Evolutionary conservation across 2,888 invertebrate genomes (phyloP), one percentile per base, ranked within the genome.

Genomic region (Drosophila meridionalis): DNA sequence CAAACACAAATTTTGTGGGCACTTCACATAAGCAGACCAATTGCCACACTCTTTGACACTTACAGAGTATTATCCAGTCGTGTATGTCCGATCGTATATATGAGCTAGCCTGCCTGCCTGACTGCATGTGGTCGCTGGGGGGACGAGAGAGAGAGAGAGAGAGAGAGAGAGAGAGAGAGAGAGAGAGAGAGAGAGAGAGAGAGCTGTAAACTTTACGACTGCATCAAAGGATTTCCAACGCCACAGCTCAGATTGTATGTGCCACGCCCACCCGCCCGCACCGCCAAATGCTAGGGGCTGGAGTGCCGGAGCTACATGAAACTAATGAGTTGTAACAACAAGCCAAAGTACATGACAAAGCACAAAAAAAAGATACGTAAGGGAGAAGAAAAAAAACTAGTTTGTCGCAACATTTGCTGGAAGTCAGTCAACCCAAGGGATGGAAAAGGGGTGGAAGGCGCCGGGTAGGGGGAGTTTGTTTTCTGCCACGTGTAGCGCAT

Each of bases 291-390:
- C 40, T 1, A 32, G 32, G n/a, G 28, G 14, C 34, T 59, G 43
- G 11, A 38, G 73, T 69, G 50, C 32, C 32, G 50, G 68, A 53
- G 78, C 73, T 53, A 80, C 83, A 80, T 71, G 84, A 80, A 83
- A 81, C 83, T 87, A 83, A 83, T 83, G 87, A 83, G 83, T 83
- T 83, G 83, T 83, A 83, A 86, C 87, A 86, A 83, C 81, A 87
- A 83, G 86, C 69, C 77, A 64, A 72, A 76, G 80, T 71, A 82
- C 82, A 82, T 74, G 82, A 67, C 72, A 82, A 79, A 74, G 67
- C 68, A 59, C 58, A 67, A 34, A 30, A 50, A 65, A 59, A 60
- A 42, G 8, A 48, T n/a, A 57, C n/a, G 42, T 6, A 6, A 32
- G 20, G 32, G 32, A 12, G 40, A 30, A 55, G 40, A 42, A 43